Evolutionary conservation across 2,113 vertebrate genomes (phyloP), one percentile per base, ranked within the genome.

Genomic region (Leucopternis melanops): DNA sequence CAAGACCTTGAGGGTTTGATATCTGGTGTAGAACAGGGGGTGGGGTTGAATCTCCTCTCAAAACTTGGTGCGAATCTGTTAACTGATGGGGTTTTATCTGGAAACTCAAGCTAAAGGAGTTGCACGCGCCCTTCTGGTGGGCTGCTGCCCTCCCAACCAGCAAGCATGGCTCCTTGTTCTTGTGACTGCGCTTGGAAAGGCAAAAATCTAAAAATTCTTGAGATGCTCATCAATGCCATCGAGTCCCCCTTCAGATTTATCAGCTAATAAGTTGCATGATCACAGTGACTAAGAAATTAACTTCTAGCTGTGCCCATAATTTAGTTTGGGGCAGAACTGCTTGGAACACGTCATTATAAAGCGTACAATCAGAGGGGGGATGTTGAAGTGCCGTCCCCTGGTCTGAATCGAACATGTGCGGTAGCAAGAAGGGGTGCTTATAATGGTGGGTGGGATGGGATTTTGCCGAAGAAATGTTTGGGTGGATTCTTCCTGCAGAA

Each of bases 271-370:
- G 27, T 31, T 31, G 7, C 5, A 1, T 3, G 49, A 7, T 61
- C 16, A 5, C 36, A 15, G 54, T 47, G 86, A 29, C 83, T 27
- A 27, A 61, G 78, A 17, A 20, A 57, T 65, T 1, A 36, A 40
- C 65, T 47, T 6, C 13, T 45, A 10, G 55, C 81, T 40, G 59
- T 85, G 86, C 34, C 69, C 4, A 0, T 34, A 7, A 10, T 19
- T 36, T 5, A 22, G 65, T 6, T 61, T 12, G 23, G 88, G 75
- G 72, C 77, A 78, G 82, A 29, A 4, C 10, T 16, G 32, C 42
- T 52, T 14, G 31, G 7, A 47, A 12, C 16, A 0, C 0, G 0
- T 26, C 9, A 8, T 36, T 21, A 2, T 3, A 1, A 21, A 71
- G 70, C 0, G 2, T 52, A 31, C 17, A 11, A 0, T 10, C 7